Base-by-base conservation (phyloP, 2,113 vertebrate genomes). In the Agapornis roseicollis region DNA sequence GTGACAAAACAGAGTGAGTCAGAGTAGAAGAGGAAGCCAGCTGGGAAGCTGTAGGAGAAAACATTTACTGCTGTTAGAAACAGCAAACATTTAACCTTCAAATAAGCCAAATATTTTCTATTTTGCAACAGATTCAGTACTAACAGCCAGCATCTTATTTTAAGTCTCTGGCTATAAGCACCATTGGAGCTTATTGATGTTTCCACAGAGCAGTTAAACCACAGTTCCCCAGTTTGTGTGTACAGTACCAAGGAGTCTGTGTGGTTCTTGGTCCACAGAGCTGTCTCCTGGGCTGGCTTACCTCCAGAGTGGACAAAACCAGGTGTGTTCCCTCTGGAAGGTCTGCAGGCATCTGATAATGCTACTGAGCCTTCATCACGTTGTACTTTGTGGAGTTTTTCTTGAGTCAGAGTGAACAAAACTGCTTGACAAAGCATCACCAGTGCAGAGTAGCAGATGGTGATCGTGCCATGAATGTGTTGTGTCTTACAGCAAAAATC, bases 1-100 rank as follows among this genome's bases (percentile, higher is more conserved):
- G 47, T 64, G 60, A 94, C 64, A 91, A 95, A 95, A 83, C 60
- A 88, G n/a, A 88, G 46, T 82, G 74, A 97, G 47, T 93, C 82
- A 95, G 79, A 72, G 50, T 42, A 85, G 58, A 80, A 68, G 39
- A 90, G 37, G 47, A 92, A 88, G 64, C 39, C 74, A 88, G 64
- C 2, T 89, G 65, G 64, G 73, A 80, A 89, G 44, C 46, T 90
- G 27, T 22, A 53, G 46, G 46, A 0, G 0, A 85, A 96, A 94
- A 89, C 33, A 56, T 68, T 82, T 90, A 29, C 74, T 71, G 72
- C 81, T 85, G 25, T 80, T 94, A 78, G 63, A 80, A 78, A 92
- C 0, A 5, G 39, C 80, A 93, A 87, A 87, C 50, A 72, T 80
- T 83, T 76, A 86, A 49, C 65, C 82, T 93, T 83, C 58, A 74